These are phyloP conservation scores for Antheraea yamamai DNA, from an alignment of 2,888 invertebrate species.

Conservation along the genomic window DNA sequence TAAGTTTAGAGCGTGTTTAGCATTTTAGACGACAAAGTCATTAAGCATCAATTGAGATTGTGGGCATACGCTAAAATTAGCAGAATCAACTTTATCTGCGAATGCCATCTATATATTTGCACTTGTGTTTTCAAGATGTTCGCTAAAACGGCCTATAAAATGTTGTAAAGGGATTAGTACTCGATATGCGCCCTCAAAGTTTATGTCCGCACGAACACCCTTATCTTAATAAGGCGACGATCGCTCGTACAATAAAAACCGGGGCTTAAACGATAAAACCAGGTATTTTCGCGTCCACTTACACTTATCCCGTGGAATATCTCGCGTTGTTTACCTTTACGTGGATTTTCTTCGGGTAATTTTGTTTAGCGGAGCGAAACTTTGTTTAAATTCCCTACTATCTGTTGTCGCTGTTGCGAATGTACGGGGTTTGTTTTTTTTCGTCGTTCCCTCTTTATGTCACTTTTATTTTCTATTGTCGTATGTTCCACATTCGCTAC, in stretches of 20 bases:
- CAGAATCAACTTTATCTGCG: too few species aligned
- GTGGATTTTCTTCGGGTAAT: constrained; percentile 16
- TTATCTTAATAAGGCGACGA: constrained; percentile 15
- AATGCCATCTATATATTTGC: background rate
- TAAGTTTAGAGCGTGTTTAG: too few species aligned
- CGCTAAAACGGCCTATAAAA: background rate
- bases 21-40: too few species aligned
- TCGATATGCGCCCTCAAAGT: constrained; percentile 4
- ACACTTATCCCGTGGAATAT: constrained; percentile 34
- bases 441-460: background rate
- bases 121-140: background rate
- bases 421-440: constrained; percentile 7
- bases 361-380: constrained; percentile 16
- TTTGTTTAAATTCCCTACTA: constrained; percentile 21
- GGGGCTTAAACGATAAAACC: constrained; percentile 24
- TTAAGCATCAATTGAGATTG: too few species aligned
- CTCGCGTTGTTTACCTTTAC: constrained; percentile 29
- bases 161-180: constrained; percentile 3
- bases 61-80: too few species aligned
- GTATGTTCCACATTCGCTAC: background rate
- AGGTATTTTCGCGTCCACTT: constrained; percentile 40
- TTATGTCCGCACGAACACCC: constrained; percentile 12
- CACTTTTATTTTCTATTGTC: background rate
- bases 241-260: constrained; percentile 20
- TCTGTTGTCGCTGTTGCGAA: constrained; percentile 15